A percentile compares a stretch with the other conserved stretches of the same genome.
These are phyloP conservation scores for Drosophila chauvacae DNA, from an alignment of 1,140 invertebrate genomes.

Conservation along the genomic window DNA sequence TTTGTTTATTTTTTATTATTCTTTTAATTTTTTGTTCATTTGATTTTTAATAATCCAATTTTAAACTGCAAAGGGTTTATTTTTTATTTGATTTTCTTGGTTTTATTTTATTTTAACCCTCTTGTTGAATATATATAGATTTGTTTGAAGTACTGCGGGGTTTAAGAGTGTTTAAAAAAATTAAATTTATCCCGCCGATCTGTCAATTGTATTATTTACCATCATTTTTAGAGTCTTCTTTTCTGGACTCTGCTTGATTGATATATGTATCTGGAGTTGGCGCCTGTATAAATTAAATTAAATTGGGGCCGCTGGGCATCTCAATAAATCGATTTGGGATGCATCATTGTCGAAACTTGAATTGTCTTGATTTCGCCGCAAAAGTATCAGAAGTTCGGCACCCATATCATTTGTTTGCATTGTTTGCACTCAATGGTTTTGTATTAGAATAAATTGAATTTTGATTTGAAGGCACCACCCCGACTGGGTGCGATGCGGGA, in stretches of 20 bases:
- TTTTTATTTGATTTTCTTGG: no score
- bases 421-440: constrained; percentile 63
- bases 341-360: constrained; percentile 36
- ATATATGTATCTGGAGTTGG: neutral
- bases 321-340: constrained; percentile 22
- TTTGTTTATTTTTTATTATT: no score
- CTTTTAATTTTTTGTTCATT: no score
- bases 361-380: constrained; percentile 63
- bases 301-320: constrained; percentile 87
- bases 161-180: no score
- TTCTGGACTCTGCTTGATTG: neutral
- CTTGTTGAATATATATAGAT: no score
- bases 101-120: no score
- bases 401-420: constrained; percentile 49
- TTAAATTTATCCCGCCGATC: neutral
- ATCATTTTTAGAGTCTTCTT: neutral
- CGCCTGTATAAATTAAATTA: constrained; percentile 25
- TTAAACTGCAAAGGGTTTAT: no score
- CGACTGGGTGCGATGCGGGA: constrained; percentile 53
- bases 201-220: neutral
- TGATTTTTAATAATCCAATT: no score
- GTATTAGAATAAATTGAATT: constrained; percentile 79
- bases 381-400: constrained; percentile 22
- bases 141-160: no score
- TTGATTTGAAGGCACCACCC: constrained; percentile 58